Evolutionary conservation across 2,113 vertebrate species (phyloP).

Genomic region (Phalacrocorax brasilianus): DNA sequence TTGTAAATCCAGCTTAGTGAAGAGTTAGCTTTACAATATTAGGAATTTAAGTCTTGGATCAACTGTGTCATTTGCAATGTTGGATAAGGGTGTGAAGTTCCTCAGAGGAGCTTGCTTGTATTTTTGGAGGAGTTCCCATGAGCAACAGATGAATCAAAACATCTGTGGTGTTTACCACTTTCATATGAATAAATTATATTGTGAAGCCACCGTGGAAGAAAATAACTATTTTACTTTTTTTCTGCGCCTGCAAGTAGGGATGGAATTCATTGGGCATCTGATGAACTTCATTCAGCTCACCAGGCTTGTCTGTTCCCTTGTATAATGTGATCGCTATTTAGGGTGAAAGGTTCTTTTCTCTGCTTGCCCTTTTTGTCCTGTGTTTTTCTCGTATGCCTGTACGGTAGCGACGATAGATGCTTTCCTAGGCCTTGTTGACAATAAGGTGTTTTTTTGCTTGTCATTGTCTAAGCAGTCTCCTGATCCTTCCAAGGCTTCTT

Average conservation of each 20-base stretch:
- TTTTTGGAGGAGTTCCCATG: not conserved
- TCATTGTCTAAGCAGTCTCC: not conserved
- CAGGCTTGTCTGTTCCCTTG: not conserved
- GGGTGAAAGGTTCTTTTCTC: not conserved
- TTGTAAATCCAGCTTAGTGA: conserved; percentile 28
- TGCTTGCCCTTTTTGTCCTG: not conserved
- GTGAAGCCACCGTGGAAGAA: not conserved
- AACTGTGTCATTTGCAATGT: not conserved
- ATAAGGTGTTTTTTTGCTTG: not conserved
- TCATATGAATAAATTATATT: not conserved
- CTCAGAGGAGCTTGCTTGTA: not conserved
- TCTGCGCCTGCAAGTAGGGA: not conserved
- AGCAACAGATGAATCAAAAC: not conserved
- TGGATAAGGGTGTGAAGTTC: not conserved
- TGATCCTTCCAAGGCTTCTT: not conserved
- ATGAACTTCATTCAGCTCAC: not conserved
- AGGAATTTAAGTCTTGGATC: not conserved
- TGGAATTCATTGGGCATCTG: not conserved
- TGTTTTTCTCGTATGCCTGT: not conserved
- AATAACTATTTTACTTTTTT: not conserved
- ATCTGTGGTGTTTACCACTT: not conserved
- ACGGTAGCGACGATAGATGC: not conserved
- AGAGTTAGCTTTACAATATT: conserved; percentile 15
- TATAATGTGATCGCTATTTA: not conserved
- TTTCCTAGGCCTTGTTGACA: not conserved